Percentiles rank a stretch among this genome's conserved stretches.
phyloP scores from a whole-genome alignment of 2,888 invertebrate species.

The Tiphia femorata region DNA sequence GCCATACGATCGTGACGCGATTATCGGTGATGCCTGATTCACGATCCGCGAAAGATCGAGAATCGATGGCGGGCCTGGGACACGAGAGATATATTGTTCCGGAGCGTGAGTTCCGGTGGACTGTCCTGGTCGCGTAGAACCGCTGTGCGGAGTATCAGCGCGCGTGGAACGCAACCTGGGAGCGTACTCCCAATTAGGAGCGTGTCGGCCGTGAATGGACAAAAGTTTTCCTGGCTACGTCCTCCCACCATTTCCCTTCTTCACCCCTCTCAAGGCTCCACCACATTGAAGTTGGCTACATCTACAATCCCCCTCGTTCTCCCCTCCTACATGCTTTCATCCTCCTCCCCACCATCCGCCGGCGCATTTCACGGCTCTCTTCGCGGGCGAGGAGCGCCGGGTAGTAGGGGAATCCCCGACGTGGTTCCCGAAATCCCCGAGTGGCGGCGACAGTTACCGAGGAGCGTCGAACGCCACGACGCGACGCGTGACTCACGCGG shows the following conservation, averaged over 20 bases:
- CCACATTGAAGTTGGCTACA: conserved; percentile 14
- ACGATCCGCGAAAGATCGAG: no score
- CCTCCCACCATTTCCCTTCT: conserved; percentile 6
- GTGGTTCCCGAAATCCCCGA: conserved; percentile 64
- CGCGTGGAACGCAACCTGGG: conserved; percentile 53
- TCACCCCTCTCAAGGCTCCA: conserved; percentile 5
- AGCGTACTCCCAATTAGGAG: conserved; percentile 59
- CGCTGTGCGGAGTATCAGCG: conserved; percentile 34
- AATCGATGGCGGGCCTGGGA: no score
- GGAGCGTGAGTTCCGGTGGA: neutral
- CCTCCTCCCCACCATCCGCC: conserved; percentile 21
- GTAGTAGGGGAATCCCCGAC: conserved; percentile 54
- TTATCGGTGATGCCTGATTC: no score
- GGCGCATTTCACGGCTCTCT: conserved; percentile 15
- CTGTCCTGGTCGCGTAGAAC: neutral
- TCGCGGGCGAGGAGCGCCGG: conserved; percentile 11
- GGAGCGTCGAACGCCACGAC: conserved; percentile 47
- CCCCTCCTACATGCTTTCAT: conserved; percentile 36
- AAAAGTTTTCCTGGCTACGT: conserved; percentile 59
- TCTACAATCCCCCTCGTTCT: conserved; percentile 27
- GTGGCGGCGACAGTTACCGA: conserved; percentile 63
- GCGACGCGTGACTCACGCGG: conserved; percentile 60
- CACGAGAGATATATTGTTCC: neutral
- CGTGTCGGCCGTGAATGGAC: conserved; percentile 59
- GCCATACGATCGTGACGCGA: no score